Conservation (phyloP, 2,113 vertebrate species). For the Apodemus speciosus region DNA sequence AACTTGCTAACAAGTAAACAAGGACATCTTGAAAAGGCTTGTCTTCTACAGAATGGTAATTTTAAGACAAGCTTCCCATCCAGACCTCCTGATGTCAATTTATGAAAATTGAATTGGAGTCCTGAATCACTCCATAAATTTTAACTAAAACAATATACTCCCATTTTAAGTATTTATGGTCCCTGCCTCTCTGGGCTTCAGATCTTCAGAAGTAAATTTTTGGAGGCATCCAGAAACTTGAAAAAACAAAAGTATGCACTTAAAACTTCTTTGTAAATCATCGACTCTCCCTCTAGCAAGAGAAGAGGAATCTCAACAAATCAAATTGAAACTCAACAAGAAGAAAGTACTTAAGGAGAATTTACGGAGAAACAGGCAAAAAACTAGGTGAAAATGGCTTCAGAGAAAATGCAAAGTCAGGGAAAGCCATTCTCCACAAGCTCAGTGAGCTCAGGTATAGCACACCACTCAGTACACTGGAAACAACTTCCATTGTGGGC, state of each 20-base stretch:
- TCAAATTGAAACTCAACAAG: conserved; percentile 79
- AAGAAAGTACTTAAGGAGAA: conserved; percentile 76
- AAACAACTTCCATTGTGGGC: not conserved
- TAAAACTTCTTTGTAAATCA: conserved; percentile 72
- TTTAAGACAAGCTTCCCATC: conserved; percentile 65
- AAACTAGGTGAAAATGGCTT: conserved; percentile 73
- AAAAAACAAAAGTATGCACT: conserved; percentile 76
- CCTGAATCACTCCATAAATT: conserved; percentile 60
- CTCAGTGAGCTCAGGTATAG: not conserved
- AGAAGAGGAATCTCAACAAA: conserved; percentile 78
- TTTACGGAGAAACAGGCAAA: conserved; percentile 77
- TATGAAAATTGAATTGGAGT: conserved; percentile 70
- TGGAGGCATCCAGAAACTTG: conserved; percentile 83
- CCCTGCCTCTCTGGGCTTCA: conserved; percentile 80
- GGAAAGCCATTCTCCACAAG: not conserved
- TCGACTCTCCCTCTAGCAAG: conserved; percentile 70
- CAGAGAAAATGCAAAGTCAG: conserved; percentile 60
- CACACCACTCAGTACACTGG: not conserved
- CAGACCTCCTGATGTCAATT: conserved; percentile 34
- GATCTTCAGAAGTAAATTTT: conserved; percentile 82
- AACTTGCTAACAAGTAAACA: conserved; percentile 62
- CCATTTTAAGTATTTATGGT: conserved; percentile 63
- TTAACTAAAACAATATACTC: conserved; percentile 66
- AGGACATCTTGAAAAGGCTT: conserved; percentile 58
- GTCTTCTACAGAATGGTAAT: conserved; percentile 48